These are phyloP conservation scores for Geotrypetes seraphini DNA, from an alignment of 2,797 vertebrate genomes.

Conservation along the genomic window DNA sequence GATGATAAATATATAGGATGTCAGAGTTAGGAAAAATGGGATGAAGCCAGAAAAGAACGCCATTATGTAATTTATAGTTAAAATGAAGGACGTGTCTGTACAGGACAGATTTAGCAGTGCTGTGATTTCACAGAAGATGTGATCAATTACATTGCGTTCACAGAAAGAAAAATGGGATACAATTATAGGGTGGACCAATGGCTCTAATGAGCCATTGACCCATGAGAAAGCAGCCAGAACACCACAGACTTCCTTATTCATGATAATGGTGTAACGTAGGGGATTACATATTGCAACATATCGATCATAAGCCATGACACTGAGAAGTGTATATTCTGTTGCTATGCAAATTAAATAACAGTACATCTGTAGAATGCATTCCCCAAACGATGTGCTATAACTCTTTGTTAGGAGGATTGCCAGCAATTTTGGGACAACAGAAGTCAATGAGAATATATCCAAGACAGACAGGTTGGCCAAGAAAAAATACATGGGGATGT, in stretches of 20 bases:
- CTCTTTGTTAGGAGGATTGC: too few relatives aligned
- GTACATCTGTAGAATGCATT: slow-evolving; percentile 13
- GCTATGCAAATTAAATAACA: slow-evolving; percentile 14
- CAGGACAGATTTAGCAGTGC: too few relatives aligned
- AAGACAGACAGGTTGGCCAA: too few relatives aligned
- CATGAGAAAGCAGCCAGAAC: slow-evolving; percentile 9
- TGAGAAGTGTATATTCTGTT: slow-evolving; percentile 20
- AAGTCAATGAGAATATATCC: too few relatives aligned
- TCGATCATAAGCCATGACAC: slow-evolving; percentile 25
- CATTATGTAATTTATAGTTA: neutral
- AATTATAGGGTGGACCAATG: neutral
- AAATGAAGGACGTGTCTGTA: too few relatives aligned
- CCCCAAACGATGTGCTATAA: too few relatives aligned
- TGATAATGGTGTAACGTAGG: slow-evolving; percentile 12
- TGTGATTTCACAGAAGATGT: too few relatives aligned
- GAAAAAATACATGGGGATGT: too few relatives aligned
- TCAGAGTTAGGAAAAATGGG: too few relatives aligned
- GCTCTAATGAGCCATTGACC: slow-evolving; percentile 5
- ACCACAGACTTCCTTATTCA: slow-evolving; percentile 12
- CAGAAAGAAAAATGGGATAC: slow-evolving; percentile 8
- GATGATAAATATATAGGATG: too few relatives aligned
- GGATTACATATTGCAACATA: slow-evolving; percentile 31
- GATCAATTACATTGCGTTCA: slow-evolving; percentile 1
- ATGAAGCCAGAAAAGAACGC: slow-evolving; percentile 10
- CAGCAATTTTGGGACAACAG: too few relatives aligned